Conservation (phyloP, 1,140 invertebrate species). For the Polypedilum vanderplanki region DNA sequence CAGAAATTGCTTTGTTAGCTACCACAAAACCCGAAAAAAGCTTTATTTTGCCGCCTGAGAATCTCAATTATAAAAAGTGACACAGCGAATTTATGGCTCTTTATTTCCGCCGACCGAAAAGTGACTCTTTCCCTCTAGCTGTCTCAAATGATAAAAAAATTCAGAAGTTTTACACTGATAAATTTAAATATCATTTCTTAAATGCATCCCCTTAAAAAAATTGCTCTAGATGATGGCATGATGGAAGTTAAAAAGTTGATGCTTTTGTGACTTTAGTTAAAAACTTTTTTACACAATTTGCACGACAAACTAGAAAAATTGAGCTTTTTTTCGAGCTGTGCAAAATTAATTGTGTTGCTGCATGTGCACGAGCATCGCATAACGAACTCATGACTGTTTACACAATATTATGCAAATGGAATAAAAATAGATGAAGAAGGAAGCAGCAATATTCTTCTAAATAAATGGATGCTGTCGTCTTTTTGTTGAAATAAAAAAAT, state of each 20-base stretch:
- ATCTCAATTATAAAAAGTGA: slow-evolving; percentile 28
- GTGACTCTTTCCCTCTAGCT: not conserved
- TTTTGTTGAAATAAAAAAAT: not conserved
- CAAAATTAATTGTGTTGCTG: not conserved
- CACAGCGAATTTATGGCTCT: slow-evolving; percentile 21
- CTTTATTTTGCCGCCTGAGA: slow-evolving; percentile 6
- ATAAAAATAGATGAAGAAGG: not conserved
- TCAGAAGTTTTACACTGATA: not conserved
- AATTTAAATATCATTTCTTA: slow-evolving; percentile 14
- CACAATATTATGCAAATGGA: not conserved
- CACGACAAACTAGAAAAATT: not conserved
- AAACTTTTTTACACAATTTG: not conserved
- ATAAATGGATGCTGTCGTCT: slow-evolving; percentile 11
- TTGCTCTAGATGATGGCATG: not conserved
- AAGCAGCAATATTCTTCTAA: not conserved
- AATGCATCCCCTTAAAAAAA: not conserved
- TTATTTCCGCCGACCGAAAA: not conserved
- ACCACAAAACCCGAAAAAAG: slow-evolving; percentile 7
- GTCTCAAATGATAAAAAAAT: not conserved
- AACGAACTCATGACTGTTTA: slow-evolving; percentile 12
- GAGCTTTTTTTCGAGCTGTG: not conserved
- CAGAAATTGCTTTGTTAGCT: not conserved
- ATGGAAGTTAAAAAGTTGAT: not conserved
- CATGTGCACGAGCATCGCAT: not conserved
- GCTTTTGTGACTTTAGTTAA: not conserved